These are phyloP conservation scores for Amphiprion percula DNA, from an alignment of 2,113 vertebrate genomes.

Conservation along the genomic window DNA sequence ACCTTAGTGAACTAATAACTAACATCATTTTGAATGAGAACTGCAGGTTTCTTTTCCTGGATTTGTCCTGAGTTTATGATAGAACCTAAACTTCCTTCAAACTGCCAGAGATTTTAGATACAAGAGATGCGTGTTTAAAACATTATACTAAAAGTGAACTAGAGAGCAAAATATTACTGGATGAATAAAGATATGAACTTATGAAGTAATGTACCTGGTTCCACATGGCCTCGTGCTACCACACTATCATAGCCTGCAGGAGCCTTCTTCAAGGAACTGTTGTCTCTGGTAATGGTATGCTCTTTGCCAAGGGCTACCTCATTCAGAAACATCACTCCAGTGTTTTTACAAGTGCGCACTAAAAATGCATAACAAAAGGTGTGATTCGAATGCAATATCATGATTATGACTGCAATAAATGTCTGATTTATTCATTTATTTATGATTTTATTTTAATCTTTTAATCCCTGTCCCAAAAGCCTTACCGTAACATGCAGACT, in stretches of 20 bases:
- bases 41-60: no score
- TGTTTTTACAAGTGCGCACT: constrained; percentile 80
- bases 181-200: background rate
- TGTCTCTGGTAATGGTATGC: constrained; percentile 80
- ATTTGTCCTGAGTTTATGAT: no score
- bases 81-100: no score
- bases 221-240: constrained; percentile 86
- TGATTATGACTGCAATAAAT: background rate
- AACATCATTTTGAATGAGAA: no score
- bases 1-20: no score
- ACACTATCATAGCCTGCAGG: constrained; percentile 88
- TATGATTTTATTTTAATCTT: background rate
- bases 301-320: constrained; percentile 92
- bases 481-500: constrained; percentile 90
- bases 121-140: no score
- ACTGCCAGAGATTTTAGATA: no score
- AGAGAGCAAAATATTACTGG: background rate
- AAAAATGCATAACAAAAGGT: constrained; percentile 11
- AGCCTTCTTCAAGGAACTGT: constrained; percentile 74
- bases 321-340: constrained; percentile 92
- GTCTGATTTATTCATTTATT: background rate
- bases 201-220: constrained; percentile 86
- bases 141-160: background rate
- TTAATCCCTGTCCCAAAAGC: background rate
- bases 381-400: background rate